These are phyloP conservation scores for Enteromius paludinosus DNA, from an alignment of 2,797 vertebrate genomes.

Conservation along the genomic window DNA sequence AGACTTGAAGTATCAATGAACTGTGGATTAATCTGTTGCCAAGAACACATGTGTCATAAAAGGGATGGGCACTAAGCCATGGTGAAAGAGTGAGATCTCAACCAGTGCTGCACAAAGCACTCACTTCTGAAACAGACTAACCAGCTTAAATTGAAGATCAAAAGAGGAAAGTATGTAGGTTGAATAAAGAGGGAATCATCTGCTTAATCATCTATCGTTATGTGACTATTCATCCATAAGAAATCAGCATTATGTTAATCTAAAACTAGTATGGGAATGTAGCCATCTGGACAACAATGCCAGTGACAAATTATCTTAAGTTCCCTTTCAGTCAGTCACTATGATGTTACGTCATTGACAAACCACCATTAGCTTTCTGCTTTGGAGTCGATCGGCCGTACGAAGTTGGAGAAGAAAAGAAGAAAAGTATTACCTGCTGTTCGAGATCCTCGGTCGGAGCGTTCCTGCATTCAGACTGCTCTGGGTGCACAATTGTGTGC, in stretches of 20 bases:
- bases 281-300: background rate
- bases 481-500: too few species aligned
- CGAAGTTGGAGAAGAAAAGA: too few species aligned
- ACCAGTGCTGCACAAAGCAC: background rate
- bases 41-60: constrained; percentile 25
- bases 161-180: constrained; percentile 4
- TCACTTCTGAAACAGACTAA: constrained; percentile 4
- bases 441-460: too few species aligned
- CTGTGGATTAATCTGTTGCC: constrained; percentile 28
- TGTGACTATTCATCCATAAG: background rate
- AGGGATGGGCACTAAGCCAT: constrained; percentile 26
- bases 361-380: too few species aligned
- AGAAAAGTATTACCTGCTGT: too few species aligned
- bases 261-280: background rate
- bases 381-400: too few species aligned
- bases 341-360: too few species aligned
- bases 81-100: constrained; percentile 30
- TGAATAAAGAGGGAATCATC: constrained; percentile 8
- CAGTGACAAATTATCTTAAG: background rate
- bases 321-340: background rate
- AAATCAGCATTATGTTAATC: background rate
- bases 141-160: constrained; percentile 29
- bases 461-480: too few species aligned
- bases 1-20: constrained; percentile 29
- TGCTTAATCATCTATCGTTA: background rate